These are phyloP conservation scores for Megalops cyprinoides DNA, from an alignment of 2,797 vertebrate species.

Conservation along the genomic window DNA sequence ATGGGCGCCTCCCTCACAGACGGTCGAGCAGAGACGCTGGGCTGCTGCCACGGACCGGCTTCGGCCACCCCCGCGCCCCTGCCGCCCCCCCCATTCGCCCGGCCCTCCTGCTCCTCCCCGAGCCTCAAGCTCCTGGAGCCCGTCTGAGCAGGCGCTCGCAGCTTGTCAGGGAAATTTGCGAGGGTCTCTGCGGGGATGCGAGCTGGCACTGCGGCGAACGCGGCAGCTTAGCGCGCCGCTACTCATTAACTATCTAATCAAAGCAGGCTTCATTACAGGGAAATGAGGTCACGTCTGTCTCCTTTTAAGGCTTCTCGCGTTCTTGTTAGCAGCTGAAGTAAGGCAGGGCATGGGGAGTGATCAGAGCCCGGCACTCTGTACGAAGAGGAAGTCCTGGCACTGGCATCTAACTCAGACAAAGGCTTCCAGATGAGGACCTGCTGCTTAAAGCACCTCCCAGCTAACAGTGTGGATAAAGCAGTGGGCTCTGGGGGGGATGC, in stretches of 20 bases:
- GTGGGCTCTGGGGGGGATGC: neutral
- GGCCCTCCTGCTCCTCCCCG: neutral
- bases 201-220: slow-evolving; percentile 16
- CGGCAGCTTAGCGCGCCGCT: slow-evolving; percentile 19
- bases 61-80: neutral
- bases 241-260: slow-evolving; percentile 36
- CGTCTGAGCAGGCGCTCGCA: slow-evolving; percentile 15
- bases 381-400: neutral
- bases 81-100: neutral
- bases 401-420: neutral
- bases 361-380: no score
- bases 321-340: neutral
- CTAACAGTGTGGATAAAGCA: neutral
- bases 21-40: neutral
- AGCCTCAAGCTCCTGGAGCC: neutral
- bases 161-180: slow-evolving; percentile 20
- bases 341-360: neutral
- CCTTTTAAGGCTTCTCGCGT: slow-evolving; percentile 8
- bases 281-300: slow-evolving; percentile 17
- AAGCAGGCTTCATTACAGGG: slow-evolving; percentile 20
- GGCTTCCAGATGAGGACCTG: neutral
- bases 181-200: slow-evolving; percentile 21
- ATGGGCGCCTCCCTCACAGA: neutral
- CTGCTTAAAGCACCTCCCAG: neutral
- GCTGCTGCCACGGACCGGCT: neutral